These are phyloP conservation scores for Beris morrisii DNA, from an alignment of 2,888 invertebrate species.

Conservation along the genomic window DNA sequence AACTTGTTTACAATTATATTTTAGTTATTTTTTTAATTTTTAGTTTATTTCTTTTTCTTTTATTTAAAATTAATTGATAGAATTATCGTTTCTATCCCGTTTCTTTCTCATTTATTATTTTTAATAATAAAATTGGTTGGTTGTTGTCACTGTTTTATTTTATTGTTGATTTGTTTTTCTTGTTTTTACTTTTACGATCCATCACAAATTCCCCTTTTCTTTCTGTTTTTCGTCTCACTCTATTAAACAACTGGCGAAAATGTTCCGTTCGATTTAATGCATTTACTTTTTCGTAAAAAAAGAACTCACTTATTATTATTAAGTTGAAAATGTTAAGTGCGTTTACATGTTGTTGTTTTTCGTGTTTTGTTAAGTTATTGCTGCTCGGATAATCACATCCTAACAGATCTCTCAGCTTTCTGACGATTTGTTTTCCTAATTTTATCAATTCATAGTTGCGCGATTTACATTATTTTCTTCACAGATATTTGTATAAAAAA, in stretches of 20 bases:
- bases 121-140: constrained; percentile 33
- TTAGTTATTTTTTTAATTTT: constrained; percentile 26
- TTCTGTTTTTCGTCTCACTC: constrained; percentile 20
- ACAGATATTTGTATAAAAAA: constrained; percentile 19
- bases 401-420: neutral
- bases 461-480: constrained; percentile 23
- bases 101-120: constrained; percentile 21
- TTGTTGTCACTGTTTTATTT: constrained; percentile 22
- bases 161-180: constrained; percentile 1
- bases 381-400: constrained; percentile 23
- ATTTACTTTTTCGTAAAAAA: neutral
- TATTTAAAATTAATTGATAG: constrained; percentile 32
- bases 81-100: constrained; percentile 19
- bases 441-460: constrained; percentile 30
- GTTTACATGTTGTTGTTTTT: constrained; percentile 10
- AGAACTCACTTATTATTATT: constrained; percentile 24
- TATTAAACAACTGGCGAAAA: neutral
- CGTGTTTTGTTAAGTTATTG: constrained; percentile 9
- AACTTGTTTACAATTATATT: constrained; percentile 22
- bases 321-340: constrained; percentile 7
- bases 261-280: no score
- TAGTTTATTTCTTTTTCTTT: neutral
- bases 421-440: constrained; percentile 5
- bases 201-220: neutral
- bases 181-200: constrained; percentile 3